Base-by-base conservation (phyloP, 1,140 invertebrate species). In the Drosophila yakuba region DNA sequence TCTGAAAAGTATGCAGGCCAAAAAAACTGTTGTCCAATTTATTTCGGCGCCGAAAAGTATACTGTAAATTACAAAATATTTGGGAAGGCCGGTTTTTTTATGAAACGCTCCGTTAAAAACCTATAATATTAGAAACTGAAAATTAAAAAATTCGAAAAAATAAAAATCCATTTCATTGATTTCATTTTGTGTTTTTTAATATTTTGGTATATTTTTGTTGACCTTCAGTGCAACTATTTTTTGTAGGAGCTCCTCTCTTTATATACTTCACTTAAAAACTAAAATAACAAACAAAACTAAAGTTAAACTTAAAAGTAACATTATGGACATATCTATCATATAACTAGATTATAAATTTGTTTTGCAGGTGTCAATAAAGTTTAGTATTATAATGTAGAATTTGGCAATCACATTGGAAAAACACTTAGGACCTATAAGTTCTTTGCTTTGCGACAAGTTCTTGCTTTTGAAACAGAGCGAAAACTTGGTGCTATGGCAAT, bases 321-420 rank as follows among this genome's bases (percentile, higher is more conserved):
- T 11, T 58, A 54, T 17, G 32, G 61, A 36, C 41, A 43, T 75
- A 54, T 35, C 17, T 74, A 28, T 48, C 41, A 41, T 74, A 48
- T 17, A 52, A 36, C 50, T 78, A 82, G 48, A 61, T 44, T 75
- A 74, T 84, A 88, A 88, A 84, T 89, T 78, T 84, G 74, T 62
- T 54, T 63, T 44, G 62, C 28, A 63, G 44, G 43, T 52, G 73
- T 73, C 8, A 32, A 32, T 32, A 8, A 3, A 50, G 32, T 64
- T 72, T 58, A 74, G 61, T 45, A 17, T 61, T 66, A 82, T 79
- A 73, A 79, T 85, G 85, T 89, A 89, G 85, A 89, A 84, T 89
- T 89, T 89, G 84, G 84, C 80, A 90, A 89, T 89, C 84, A 89
- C 84, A 89, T 90, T 89, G 85, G 80, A 90, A 84, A 89, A 89